A percentile compares a stretch with the other conserved stretches of the same genome.
phyloP scores from a whole-genome alignment of 2,888 invertebrate genomes.

The Clunio marinus region DNA sequence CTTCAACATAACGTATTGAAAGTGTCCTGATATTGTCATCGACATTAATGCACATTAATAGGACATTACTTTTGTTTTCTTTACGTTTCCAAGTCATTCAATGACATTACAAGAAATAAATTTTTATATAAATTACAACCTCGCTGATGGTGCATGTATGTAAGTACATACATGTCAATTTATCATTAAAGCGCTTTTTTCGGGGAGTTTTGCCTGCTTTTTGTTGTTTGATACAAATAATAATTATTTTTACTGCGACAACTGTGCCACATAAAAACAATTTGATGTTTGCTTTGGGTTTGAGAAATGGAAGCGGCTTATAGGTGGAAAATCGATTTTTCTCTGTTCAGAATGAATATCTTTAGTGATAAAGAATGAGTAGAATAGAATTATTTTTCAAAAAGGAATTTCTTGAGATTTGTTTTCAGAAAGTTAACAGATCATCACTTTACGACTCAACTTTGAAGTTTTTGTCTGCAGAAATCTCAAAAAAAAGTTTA shows the following conservation, averaged over 20 bases:
- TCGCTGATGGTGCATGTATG: not conserved
- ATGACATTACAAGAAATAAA: conserved; percentile 16
- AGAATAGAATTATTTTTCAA: no score
- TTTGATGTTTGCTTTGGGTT: conserved; percentile 9
- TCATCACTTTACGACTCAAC: no score
- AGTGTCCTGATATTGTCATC: conserved; percentile 29
- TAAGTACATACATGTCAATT: not conserved
- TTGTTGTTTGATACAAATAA: conserved; percentile 24
- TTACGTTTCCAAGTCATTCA: conserved; percentile 3
- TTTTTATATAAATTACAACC: not conserved
- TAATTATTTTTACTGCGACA: conserved; percentile 26
- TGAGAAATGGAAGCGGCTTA: not conserved
- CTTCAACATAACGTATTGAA: conserved; percentile 12
- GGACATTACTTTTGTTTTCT: conserved; percentile 15
- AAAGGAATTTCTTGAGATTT: no score
- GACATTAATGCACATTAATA: conserved; percentile 38
- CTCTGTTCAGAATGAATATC: not conserved
- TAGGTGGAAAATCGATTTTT: not conserved
- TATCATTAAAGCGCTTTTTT: conserved; percentile 7
- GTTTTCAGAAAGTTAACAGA: no score
- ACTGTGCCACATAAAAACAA: not conserved
- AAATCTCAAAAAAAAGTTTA: conserved; percentile 33
- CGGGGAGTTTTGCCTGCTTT: not conserved
- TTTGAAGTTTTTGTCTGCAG: no score
- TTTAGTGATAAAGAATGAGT: not conserved